Evolutionary conservation across 2,113 vertebrate genomes (phyloP), one percentile per base, ranked within the genome.

Genomic region (Mastomys coucha): DNA sequence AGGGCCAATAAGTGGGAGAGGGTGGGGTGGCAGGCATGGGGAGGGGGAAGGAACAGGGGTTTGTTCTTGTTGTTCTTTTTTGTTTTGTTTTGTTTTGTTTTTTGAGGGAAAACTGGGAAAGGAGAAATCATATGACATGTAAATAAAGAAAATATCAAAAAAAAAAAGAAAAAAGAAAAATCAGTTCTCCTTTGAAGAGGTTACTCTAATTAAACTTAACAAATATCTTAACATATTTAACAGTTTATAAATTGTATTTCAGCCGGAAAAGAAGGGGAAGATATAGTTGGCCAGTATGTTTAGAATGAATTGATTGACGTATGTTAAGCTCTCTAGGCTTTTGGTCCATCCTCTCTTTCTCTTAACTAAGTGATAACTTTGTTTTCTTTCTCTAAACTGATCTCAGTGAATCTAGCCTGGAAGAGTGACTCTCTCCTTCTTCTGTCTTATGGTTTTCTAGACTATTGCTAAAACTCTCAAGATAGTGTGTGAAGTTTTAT

Each of bases 381-480:
- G 22, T 56, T 58, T 58, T 16, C 78, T 69, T 95, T 33, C n/a
- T 75, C 85, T 97, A 88, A 89, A 60, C 10, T 49, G 42, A 63
- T 82, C 19, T 95, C 45, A 60, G 77, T 60, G 77, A 65, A 22
- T 75, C 39, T 63, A 86, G 28, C 60, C 19, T 67, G 77, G 4
- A 93, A 90, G 24, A 96, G 10, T 92, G 76, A 96, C n/a, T 82
- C 49, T 82, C 56, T 93, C 42, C 67, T 96, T 22, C 94, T 90
- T 96, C 82, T 91, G 70, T 82, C 42, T 97, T 93, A 53, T 87
- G 82, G 28, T 80, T 97, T 94, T 96, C 93, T 73, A 99, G 98
- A 98, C 97, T 84, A 98, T 99, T 95, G 97, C 98, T 93, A 98
- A 98, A 96, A 98, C 97, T 75, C 96, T 99, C 95, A 97, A 98